phyloP scores from a whole-genome alignment of 2,888 invertebrate species.

The Pheosia gnoma region DNA sequence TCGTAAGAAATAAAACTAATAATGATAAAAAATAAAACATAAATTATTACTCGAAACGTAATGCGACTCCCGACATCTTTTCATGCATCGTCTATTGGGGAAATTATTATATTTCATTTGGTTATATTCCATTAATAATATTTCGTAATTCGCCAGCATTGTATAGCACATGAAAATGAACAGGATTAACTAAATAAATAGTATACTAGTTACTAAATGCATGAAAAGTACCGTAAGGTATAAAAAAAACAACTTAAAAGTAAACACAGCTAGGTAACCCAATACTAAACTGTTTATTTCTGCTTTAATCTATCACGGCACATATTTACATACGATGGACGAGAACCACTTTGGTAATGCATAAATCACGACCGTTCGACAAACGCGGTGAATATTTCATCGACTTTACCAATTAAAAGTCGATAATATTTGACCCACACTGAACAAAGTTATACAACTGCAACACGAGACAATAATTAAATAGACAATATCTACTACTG shows the following conservation, averaged over 20 bases:
- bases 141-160: background rate
- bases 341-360: conserved; percentile 27
- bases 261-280: conserved; percentile 29
- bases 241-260: conserved; percentile 38
- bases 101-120: conserved; percentile 36
- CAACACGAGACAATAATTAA: background rate
- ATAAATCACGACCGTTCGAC: conserved; percentile 20
- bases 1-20: conserved; percentile 60
- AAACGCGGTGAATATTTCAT: conserved; percentile 23
- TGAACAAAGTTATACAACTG: background rate
- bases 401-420: conserved; percentile 5
- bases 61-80: conserved; percentile 45
- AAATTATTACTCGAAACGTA: conserved; percentile 60
- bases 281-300: conserved; percentile 41
- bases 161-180: background rate
- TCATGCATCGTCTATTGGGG: conserved; percentile 23
- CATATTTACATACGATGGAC: conserved; percentile 33
- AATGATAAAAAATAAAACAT: conserved; percentile 60
- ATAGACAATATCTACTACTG: conserved; percentile 7
- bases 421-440: conserved; percentile 3
- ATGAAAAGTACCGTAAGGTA: conserved; percentile 32
- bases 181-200: conserved; percentile 1
- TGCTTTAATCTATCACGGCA: conserved; percentile 32
- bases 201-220: conserved; percentile 11
- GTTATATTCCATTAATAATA: background rate